Evolutionary conservation across 2,888 invertebrate genomes (phyloP).

Genomic region (Nomada goodeniana): DNA sequence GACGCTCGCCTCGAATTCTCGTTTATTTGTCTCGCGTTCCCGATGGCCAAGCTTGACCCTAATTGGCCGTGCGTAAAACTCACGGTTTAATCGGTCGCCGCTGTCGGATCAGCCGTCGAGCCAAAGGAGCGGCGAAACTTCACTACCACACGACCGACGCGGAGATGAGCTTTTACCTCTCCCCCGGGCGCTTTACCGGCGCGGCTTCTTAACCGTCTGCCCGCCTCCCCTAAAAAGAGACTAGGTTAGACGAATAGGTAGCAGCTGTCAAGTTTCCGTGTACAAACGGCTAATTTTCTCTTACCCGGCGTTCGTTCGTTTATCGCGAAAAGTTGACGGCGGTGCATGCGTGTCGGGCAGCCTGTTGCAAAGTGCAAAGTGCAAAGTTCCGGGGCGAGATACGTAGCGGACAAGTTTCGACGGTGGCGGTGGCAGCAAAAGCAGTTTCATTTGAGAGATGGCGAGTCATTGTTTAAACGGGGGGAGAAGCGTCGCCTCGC

Average conservation of each 20-base stretch:
- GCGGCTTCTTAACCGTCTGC: no score
- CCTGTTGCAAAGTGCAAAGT: conserved; percentile 57
- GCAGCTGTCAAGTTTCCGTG: neutral
- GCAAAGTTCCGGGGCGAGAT: conserved; percentile 62
- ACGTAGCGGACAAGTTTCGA: conserved; percentile 10
- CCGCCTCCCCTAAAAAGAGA: no score
- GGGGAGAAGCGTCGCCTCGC: conserved; percentile 27
- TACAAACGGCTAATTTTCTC: neutral
- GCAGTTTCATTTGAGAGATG: neutral
- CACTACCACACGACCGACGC: no score
- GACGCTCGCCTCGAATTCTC: conserved; percentile 3
- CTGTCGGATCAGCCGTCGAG: neutral
- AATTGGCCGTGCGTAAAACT: conserved; percentile 35
- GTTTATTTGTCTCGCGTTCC: conserved; percentile 20
- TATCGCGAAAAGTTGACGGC: conserved; percentile 62
- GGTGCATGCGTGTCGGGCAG: conserved; percentile 1
- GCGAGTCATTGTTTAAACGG: conserved; percentile 35
- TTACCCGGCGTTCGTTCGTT: conserved; percentile 7
- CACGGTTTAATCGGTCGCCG: conserved; percentile 18
- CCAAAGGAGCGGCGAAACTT: neutral
- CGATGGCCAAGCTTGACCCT: neutral
- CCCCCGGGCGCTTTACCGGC: no score
- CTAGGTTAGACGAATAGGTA: no score
- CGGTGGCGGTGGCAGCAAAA: neutral
- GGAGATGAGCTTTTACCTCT: no score